Evolutionary conservation across 2,888 invertebrate genomes (phyloP).

Genomic region (Drosophila buzzatii): DNA sequence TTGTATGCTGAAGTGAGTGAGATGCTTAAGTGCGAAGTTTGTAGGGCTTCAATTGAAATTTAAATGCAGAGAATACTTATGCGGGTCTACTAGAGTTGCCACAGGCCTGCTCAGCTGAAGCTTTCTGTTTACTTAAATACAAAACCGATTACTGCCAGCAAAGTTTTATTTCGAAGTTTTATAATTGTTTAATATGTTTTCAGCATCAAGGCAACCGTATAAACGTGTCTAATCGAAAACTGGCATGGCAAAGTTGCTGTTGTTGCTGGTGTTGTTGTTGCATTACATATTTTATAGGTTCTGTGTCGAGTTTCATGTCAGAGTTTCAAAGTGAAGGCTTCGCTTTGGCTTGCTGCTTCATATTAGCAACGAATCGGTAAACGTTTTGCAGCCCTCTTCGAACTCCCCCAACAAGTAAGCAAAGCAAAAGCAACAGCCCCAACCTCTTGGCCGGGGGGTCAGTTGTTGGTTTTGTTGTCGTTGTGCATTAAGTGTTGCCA

Average conservation of each 20-base stretch:
- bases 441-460: neutral
- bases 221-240: conserved; percentile 20
- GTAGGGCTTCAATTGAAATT: neutral
- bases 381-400: conserved; percentile 50
- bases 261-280: conserved; percentile 21
- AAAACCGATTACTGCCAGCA: neutral
- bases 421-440: conserved; percentile 9
- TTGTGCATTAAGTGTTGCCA: conserved; percentile 83
- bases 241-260: neutral
- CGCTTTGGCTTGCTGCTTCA: conserved; percentile 54
- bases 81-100: neutral
- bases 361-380: conserved; percentile 79
- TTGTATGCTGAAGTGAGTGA: neutral
- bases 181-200: conserved; percentile 9
- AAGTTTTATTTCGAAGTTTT: neutral
- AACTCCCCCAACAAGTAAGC: conserved; percentile 27
- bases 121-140: neutral
- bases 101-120: neutral
- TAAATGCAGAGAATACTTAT: neutral
- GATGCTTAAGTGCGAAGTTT: neutral
- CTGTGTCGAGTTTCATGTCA: conserved; percentile 33
- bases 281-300: conserved; percentile 62
- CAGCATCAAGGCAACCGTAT: conserved; percentile 14
- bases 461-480: conserved; percentile 69
- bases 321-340: conserved; percentile 39